Evolutionary conservation across 1,140 invertebrate genomes (phyloP).

Genomic region (Tetramorium parvispinum): DNA sequence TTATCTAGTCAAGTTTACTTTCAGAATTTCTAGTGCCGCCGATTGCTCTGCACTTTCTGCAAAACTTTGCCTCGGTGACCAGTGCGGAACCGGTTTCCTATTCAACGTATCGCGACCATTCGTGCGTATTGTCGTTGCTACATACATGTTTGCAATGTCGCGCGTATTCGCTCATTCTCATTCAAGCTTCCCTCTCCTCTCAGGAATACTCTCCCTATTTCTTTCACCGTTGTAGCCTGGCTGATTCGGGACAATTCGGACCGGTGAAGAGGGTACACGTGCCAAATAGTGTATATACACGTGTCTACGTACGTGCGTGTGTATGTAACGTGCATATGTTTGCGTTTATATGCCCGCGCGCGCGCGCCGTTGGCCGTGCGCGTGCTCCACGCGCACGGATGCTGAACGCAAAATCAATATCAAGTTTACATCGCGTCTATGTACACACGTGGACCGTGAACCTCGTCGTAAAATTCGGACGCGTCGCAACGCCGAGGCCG

Average conservation of each 20-base stretch:
- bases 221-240: conserved; percentile 11
- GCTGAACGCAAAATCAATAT: conserved; percentile 81
- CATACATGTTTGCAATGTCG: not conserved
- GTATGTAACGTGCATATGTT: not conserved
- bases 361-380: conserved; percentile 48
- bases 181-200: conserved; percentile 22
- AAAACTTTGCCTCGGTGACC: not conserved
- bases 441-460: conserved; percentile 73
- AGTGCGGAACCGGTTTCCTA: not conserved
- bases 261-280: conserved; percentile 40
- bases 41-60: not conserved
- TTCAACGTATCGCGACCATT: not conserved
- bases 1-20: not conserved
- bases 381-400: conserved; percentile 66
- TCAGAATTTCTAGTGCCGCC: not conserved
- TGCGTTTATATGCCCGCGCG: conserved; percentile 31
- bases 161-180: conserved; percentile 15
- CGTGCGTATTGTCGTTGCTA: not conserved
- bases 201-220: conserved; percentile 11
- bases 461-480: conserved; percentile 15
- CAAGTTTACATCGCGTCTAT: conserved; percentile 73
- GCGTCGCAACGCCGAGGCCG: not conserved
- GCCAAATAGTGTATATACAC: conserved; percentile 2
- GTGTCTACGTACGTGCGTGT: too few species aligned
- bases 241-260: conserved; percentile 21